A percentile compares a stretch with the other conserved stretches of the same genome.
Evolutionary conservation across 2,888 invertebrate species (phyloP).

Genomic region (Eurytoma adleriae): DNA sequence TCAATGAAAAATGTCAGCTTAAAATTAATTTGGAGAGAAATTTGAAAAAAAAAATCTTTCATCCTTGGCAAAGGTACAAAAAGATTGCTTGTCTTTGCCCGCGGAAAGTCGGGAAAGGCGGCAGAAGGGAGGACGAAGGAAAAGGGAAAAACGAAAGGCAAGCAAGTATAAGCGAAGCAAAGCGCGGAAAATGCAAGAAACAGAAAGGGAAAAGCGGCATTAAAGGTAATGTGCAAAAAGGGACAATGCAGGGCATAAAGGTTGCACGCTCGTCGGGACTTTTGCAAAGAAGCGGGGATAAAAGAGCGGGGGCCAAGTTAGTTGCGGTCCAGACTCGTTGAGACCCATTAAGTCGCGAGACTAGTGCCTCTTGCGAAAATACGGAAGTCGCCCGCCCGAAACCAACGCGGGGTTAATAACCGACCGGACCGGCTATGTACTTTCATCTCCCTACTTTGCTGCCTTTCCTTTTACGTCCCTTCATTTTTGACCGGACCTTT

Average conservation of each 20-base stretch:
- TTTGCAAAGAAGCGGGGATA: not conserved
- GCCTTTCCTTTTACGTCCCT: not conserved
- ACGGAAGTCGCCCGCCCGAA: conserved; percentile 18
- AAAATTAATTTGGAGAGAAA: too few species aligned
- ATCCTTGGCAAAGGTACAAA: too few species aligned
- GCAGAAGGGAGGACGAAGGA: not conserved
- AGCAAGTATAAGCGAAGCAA: not conserved
- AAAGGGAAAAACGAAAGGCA: too few species aligned
- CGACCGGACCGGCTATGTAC: not conserved
- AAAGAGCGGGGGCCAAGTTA: not conserved
- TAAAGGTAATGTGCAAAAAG: conserved; percentile 20
- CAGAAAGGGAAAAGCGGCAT: conserved; percentile 9
- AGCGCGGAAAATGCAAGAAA: conserved; percentile 29
- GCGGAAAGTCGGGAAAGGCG: not conserved
- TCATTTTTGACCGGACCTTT: conserved; percentile 43
- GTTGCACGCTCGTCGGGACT: not conserved
- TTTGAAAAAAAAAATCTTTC: too few species aligned
- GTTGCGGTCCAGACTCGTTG: conserved; percentile 53
- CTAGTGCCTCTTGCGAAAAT: conserved; percentile 52
- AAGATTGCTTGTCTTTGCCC: not conserved
- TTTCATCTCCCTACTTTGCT: not conserved
- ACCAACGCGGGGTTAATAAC: conserved; percentile 46
- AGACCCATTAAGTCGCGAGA: conserved; percentile 57
- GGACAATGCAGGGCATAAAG: conserved; percentile 11
- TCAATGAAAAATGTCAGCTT: too few species aligned